Conservation (phyloP, 2,113 vertebrate species). For the Genyomyrus donnyi region DNA sequence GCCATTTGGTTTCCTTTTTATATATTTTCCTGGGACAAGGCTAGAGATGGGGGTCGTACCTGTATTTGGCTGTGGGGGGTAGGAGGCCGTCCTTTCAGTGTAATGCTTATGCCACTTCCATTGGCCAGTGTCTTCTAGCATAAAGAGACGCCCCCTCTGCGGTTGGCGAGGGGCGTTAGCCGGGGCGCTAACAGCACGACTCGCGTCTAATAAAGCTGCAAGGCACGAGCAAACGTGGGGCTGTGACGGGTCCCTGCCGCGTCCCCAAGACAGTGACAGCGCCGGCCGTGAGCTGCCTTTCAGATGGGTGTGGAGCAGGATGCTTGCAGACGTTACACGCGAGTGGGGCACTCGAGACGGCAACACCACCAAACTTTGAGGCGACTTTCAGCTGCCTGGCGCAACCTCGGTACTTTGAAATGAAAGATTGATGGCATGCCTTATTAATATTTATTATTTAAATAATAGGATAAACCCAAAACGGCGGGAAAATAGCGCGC, state of each 20-base stretch:
- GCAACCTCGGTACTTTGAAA: neutral
- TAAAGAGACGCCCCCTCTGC: neutral
- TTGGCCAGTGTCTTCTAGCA: neutral
- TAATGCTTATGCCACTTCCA: neutral
- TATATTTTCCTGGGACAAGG: neutral
- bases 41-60: neutral
- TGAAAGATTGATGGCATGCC: neutral
- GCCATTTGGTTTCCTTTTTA: neutral
- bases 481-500: neutral
- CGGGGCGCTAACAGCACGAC: neutral
- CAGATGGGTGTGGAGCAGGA: neutral
- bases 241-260: neutral
- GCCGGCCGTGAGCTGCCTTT: neutral
- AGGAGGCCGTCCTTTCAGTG: neutral
- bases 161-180: neutral
- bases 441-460: conserved; percentile 8
- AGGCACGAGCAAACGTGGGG: neutral
- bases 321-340: neutral
- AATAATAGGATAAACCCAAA: conserved; percentile 4
- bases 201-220: neutral
- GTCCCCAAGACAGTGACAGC: neutral
- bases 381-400: neutral
- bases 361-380: neutral
- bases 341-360: neutral
- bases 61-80: neutral